Evolutionary conservation across 2,797 vertebrate species (phyloP).

Genomic region (Babyrousa celebensis): DNA sequence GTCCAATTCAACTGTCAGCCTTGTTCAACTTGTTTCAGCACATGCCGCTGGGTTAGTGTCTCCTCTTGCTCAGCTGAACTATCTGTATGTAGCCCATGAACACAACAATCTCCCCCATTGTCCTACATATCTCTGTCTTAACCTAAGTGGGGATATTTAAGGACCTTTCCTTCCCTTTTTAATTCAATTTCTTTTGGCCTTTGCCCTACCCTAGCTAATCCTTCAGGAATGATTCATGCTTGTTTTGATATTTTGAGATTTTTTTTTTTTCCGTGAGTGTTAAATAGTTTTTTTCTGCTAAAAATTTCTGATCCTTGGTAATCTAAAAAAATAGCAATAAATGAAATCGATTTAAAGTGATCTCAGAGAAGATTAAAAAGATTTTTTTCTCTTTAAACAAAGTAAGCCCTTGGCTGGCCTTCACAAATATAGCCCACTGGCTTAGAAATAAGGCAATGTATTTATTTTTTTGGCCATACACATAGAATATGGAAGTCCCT

Average conservation of each 20-base stretch:
- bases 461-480: background rate
- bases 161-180: background rate
- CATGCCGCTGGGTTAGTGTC: background rate
- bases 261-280: constrained; percentile 71
- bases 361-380: constrained; percentile 63
- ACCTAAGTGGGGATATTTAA: background rate
- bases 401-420: constrained; percentile 69
- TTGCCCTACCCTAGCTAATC: constrained; percentile 47
- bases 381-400: constrained; percentile 78
- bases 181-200: constrained; percentile 63
- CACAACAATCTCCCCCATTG: background rate
- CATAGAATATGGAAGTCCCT: too few relatives aligned
- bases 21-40: background rate
- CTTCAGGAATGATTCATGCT: constrained; percentile 71
- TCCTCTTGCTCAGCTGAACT: background rate
- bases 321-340: constrained; percentile 77
- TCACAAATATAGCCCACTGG: constrained; percentile 62
- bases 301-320: constrained; percentile 66
- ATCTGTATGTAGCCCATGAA: background rate
- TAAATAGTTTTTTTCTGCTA: constrained; percentile 9
- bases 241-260: constrained; percentile 68
- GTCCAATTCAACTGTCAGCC: background rate
- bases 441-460: constrained; percentile 60
- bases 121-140: background rate
- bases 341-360: constrained; percentile 78